A percentile compares a stretch with the other conserved stretches of the same genome.
Conservation (phyloP, 2,888 invertebrate genomes). For the Agrilus mali region DNA sequence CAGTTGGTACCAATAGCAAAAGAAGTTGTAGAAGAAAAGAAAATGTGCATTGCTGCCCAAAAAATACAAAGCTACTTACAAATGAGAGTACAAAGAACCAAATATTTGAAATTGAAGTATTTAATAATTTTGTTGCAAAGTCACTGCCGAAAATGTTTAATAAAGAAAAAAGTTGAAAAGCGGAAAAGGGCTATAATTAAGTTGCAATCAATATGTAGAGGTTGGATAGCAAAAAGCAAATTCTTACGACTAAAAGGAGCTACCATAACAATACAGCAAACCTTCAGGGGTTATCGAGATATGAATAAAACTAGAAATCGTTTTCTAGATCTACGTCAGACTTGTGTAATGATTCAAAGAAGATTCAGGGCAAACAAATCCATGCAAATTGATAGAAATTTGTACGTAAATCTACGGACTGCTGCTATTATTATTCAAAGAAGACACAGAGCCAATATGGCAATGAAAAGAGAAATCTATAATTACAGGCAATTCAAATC, state of each 20-base stretch:
- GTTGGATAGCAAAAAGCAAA: constrained; percentile 14
- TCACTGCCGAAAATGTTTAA: constrained; percentile 16
- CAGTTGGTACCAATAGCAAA: constrained; percentile 23
- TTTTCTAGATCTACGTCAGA: constrained; percentile 24
- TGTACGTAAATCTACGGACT: constrained; percentile 14
- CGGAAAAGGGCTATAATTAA: constrained; percentile 15
- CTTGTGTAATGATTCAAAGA: constrained; percentile 35
- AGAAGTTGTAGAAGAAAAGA: constrained; percentile 29
- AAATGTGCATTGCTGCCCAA: constrained; percentile 33
- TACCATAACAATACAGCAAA: constrained; percentile 10
- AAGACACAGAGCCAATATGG: constrained; percentile 14
- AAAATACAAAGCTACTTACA: constrained; percentile 42
- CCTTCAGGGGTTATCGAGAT: constrained; percentile 17
- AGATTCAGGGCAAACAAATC: constrained; percentile 1
- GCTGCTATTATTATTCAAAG: constrained; percentile 20
- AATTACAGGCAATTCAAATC: constrained; percentile 22
- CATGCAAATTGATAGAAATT: constrained; percentile 15
- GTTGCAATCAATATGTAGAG: constrained; percentile 20
- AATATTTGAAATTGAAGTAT: constrained; percentile 13
- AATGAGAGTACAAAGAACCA: constrained; percentile 20
- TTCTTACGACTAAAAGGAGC: constrained; percentile 13
- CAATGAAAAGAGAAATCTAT: constrained; percentile 19
- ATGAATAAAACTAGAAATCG: constrained; percentile 6
- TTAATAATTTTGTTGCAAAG: constrained; percentile 20
- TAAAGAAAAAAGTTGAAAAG: constrained; percentile 13